Percentiles rank a stretch among this genome's conserved stretches.
Conservation (phyloP, 92 coral and sea anemone genomes). For the Palythoa grandis region DNA sequence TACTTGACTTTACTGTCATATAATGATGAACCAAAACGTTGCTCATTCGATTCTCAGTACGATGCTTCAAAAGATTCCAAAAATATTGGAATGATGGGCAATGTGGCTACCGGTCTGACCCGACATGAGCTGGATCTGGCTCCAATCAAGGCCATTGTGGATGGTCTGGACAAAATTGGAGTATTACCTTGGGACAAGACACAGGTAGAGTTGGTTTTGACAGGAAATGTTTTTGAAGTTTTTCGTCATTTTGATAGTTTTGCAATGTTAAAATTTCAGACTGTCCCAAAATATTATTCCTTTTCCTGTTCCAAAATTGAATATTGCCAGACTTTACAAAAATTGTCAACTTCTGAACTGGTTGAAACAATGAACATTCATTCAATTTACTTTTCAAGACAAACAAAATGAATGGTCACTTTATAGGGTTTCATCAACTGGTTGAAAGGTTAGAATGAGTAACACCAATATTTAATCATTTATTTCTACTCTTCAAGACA, state of each 20-base stretch:
- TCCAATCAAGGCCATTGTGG: conserved; percentile 57
- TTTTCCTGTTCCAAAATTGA: no score
- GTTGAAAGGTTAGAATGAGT: no score
- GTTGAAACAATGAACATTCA: no score
- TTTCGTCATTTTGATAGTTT: not conserved
- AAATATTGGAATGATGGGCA: conserved; percentile 75
- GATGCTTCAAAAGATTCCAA: conserved; percentile 59
- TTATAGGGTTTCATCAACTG: no score
- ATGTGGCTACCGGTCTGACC: conserved; percentile 81
- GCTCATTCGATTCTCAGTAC: conserved; percentile 50
- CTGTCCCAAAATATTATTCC: no score
- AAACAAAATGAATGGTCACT: no score
- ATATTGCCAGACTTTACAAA: no score
- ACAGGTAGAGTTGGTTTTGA: conserved; percentile 62
- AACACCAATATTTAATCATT: no score
- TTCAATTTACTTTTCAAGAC: no score
- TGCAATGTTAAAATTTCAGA: not conserved
- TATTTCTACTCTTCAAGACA: no score
- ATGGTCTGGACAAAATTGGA: conserved; percentile 80
- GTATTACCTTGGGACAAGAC: conserved; percentile 93
- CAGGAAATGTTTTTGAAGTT: not conserved
- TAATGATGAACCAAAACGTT: not conserved
- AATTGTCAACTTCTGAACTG: no score
- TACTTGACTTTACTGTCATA: no score
- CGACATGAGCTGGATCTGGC: conserved; percentile 81